These are phyloP conservation scores for Microtus oregoni DNA, from an alignment of 2,113 vertebrate species.

Conservation along the genomic window DNA sequence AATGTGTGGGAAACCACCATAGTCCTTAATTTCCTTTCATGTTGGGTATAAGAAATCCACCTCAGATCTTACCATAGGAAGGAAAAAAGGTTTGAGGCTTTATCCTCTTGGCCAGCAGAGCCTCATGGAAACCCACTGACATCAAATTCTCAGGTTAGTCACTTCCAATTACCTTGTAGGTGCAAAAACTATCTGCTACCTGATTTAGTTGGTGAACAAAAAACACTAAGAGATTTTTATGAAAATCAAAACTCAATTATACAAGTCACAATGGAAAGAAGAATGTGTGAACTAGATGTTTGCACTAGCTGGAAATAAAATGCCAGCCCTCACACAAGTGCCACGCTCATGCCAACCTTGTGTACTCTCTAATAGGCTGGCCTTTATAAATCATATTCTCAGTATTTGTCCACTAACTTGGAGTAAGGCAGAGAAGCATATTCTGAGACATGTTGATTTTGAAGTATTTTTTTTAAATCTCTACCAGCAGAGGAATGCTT, in stretches of 20 bases:
- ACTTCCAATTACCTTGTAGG: background rate
- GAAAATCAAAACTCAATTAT: background rate
- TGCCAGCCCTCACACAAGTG: background rate
- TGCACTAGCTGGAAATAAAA: background rate
- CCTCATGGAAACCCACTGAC: background rate
- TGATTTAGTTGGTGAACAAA: background rate
- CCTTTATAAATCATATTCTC: background rate
- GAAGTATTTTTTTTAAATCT: conserved; percentile 32
- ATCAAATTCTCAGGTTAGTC: background rate
- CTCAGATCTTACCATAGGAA: background rate
- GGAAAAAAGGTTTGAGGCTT: background rate
- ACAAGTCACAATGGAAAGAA: background rate
- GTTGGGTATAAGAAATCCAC: background rate
- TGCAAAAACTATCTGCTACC: background rate
- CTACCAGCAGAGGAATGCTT: background rate
- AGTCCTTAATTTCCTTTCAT: conserved; percentile 20
- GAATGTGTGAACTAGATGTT: background rate
- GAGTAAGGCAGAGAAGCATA: background rate
- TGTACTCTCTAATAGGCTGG: background rate
- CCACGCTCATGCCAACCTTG: background rate
- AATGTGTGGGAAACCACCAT: background rate
- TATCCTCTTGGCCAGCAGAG: background rate
- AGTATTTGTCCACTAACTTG: background rate
- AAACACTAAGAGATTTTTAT: background rate
- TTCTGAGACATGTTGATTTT: conserved; percentile 5